Conservation (phyloP, 2,113 vertebrate genomes). For the Merops nubicus region DNA sequence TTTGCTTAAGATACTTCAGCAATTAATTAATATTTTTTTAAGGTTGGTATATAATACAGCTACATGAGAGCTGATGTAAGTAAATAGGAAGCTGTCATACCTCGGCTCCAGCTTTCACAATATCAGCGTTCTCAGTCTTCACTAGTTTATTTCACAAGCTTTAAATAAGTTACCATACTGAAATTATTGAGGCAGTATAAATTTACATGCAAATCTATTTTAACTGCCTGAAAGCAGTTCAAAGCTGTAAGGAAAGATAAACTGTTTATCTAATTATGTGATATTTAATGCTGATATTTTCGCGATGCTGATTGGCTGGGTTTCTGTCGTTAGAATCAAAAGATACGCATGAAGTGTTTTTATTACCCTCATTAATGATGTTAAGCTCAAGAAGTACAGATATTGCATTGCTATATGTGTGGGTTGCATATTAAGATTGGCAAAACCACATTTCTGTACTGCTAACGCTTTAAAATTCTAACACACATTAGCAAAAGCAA, state of each 20-base stretch:
- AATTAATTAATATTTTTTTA: not conserved
- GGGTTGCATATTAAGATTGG: not conserved
- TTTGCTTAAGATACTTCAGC: not conserved
- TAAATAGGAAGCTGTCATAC: not conserved
- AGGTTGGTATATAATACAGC: not conserved
- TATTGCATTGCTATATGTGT: not conserved
- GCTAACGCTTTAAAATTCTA: not conserved
- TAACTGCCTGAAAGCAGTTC: not conserved
- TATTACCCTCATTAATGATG: conserved; percentile 15
- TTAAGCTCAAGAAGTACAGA: not conserved
- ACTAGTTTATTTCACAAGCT: not conserved
- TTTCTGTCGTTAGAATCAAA: conserved; percentile 23
- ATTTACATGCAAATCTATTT: conserved; percentile 35
- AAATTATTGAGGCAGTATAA: not conserved
- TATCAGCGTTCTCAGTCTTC: not conserved
- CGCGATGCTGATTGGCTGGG: not conserved
- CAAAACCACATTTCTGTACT: not conserved
- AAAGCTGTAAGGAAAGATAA: conserved; percentile 21
- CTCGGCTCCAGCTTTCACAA: not conserved
- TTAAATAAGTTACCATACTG: not conserved
- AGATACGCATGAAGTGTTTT: not conserved
- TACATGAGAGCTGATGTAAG: not conserved
- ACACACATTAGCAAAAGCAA: not conserved
- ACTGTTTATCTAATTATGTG: conserved; percentile 15
- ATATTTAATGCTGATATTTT: conserved; percentile 37